A percentile compares a stretch with the other conserved stretches of the same genome.
Evolutionary conservation across 2,797 vertebrate species (phyloP).

Genomic region (Limosa lapponica): DNA sequence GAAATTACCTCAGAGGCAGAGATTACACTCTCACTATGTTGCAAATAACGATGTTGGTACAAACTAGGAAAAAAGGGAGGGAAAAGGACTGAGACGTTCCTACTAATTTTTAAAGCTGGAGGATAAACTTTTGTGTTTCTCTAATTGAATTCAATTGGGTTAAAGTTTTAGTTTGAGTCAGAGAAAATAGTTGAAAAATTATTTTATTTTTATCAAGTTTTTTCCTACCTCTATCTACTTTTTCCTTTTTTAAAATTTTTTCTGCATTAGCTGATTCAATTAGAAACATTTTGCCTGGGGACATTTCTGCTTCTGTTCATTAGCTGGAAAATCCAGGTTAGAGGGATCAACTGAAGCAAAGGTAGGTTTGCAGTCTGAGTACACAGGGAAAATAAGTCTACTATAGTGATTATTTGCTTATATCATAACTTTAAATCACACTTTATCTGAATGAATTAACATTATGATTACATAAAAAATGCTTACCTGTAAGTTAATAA

Average conservation of each 20-base stretch:
- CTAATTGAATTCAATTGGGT: not conserved
- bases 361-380: not conserved
- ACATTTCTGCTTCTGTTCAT: not conserved
- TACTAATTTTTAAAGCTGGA: not conserved
- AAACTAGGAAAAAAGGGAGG: not conserved
- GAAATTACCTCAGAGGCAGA: not conserved
- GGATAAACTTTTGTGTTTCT: not conserved
- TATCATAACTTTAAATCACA: not conserved
- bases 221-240: not conserved
- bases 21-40: not conserved
- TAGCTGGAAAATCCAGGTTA: not conserved
- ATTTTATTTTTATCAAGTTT: not conserved
- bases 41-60: not conserved
- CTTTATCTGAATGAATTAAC: not conserved
- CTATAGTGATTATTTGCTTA: not conserved
- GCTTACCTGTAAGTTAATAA: not conserved
- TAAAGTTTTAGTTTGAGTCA: not conserved
- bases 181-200: not conserved
- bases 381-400: not conserved
- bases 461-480: not conserved
- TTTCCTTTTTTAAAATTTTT: not conserved
- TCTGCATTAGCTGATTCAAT: not conserved
- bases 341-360: not conserved
- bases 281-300: not conserved
- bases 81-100: not conserved